phyloP scores from a whole-genome alignment of 64 coral and sea anemone species.

The Trachythela sp. region DNA sequence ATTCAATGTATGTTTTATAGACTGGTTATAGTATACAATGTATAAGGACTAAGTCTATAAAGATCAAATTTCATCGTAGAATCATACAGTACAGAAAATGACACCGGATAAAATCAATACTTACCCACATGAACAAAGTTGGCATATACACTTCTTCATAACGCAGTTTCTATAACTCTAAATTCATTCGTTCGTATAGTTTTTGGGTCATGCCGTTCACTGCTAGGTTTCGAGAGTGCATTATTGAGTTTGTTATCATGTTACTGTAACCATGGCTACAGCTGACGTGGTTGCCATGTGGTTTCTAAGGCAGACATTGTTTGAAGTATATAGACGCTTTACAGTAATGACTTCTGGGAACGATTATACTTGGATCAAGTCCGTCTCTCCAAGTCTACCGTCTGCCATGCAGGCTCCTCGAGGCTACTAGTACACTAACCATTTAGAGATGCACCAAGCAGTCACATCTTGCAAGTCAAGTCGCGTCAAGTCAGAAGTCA shows the following conservation, averaged over 20 bases:
- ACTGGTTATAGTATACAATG: neutral
- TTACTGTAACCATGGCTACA: neutral
- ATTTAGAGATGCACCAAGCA: too few species aligned
- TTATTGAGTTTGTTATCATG: neutral
- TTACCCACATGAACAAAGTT: conserved; percentile 94
- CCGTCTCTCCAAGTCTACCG: too few species aligned
- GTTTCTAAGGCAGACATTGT: neutral
- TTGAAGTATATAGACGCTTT: neutral
- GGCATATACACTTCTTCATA: conserved; percentile 91
- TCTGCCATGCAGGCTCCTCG: too few species aligned
- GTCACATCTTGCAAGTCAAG: too few species aligned
- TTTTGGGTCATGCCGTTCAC: neutral
- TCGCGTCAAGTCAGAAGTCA: too few species aligned
- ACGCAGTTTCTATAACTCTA: neutral
- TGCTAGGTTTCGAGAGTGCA: neutral
- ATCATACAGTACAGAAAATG: neutral
- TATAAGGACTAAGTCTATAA: too few species aligned
- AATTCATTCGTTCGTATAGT: neutral
- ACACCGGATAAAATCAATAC: neutral
- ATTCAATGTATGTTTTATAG: neutral
- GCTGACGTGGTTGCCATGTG: neutral
- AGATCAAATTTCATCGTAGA: neutral
- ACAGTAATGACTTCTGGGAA: neutral
- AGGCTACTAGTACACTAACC: too few species aligned
- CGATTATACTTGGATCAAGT: too few species aligned